Percentiles rank a stretch among this genome's conserved stretches.
phyloP scores from a whole-genome alignment of 2,797 vertebrate genomes.

The Gorsachius magnificus region DNA sequence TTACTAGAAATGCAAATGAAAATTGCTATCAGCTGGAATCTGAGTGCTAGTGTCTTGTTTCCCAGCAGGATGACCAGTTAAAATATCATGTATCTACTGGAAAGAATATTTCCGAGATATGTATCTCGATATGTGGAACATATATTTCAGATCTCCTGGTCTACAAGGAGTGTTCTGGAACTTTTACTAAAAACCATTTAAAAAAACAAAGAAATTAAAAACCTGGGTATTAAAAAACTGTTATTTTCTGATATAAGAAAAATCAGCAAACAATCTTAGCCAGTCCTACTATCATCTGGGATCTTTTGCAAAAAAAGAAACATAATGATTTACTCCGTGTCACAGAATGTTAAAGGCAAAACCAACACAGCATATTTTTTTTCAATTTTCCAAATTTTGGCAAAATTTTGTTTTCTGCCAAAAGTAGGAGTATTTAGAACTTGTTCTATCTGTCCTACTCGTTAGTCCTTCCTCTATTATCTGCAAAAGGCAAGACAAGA shows the following conservation, averaged over 20 bases:
- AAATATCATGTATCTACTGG: background rate
- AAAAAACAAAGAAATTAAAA: background rate
- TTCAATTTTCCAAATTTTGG: background rate
- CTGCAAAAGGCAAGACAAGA: background rate
- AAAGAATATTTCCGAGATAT: background rate
- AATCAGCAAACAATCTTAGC: background rate
- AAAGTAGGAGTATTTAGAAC: background rate
- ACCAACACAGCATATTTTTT: fast-evolving
- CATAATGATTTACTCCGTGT: background rate
- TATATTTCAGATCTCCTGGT: background rate
- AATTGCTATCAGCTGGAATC: background rate
- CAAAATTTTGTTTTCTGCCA: background rate
- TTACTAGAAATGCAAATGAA: background rate
- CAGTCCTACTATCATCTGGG: background rate
- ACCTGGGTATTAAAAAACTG: background rate
- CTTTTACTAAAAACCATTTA: background rate
- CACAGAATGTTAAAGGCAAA: background rate
- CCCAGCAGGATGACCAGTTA: background rate
- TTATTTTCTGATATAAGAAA: background rate
- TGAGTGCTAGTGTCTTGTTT: background rate
- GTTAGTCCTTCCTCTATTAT: background rate
- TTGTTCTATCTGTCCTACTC: background rate
- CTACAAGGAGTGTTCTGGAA: background rate
- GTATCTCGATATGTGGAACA: background rate
- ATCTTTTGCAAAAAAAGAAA: background rate